These are phyloP conservation scores for Bucco capensis DNA, from an alignment of 2,113 vertebrate genomes.

Conservation along the genomic window DNA sequence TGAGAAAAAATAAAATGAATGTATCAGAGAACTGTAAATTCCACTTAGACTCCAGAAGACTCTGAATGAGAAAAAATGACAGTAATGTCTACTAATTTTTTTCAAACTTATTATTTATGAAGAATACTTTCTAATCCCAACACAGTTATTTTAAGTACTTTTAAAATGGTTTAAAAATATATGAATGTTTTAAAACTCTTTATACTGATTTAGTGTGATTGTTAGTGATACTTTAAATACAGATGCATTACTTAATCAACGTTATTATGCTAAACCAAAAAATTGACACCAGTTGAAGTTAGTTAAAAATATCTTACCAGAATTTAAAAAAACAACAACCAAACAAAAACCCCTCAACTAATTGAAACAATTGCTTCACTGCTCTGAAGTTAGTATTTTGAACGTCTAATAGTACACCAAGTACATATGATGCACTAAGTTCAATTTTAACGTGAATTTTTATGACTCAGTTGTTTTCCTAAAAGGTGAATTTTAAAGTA, in stretches of 20 bases:
- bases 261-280: not conserved
- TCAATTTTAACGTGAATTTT: not conserved
- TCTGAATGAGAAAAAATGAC: not conserved
- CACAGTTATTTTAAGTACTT: not conserved
- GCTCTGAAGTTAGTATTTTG: not conserved
- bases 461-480: not conserved
- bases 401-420: not conserved
- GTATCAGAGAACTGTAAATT: not conserved
- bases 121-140: slow-evolving; percentile 5
- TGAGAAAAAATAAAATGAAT: not conserved
- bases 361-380: not conserved
- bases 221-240: not conserved
- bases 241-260: not conserved
- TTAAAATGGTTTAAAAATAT: not conserved
- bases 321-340: not conserved
- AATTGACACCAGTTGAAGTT: not conserved
- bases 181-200: not conserved
- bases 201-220: not conserved
- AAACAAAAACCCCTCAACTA: not conserved
- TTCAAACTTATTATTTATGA: slow-evolving; percentile 30
- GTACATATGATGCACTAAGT: not conserved
- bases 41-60: not conserved
- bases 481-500: not conserved
- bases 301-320: not conserved
- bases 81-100: not conserved